Evolutionary conservation across 64 coral and sea anemone genomes (phyloP).

Genomic region (Pocillopora verrucosa): DNA sequence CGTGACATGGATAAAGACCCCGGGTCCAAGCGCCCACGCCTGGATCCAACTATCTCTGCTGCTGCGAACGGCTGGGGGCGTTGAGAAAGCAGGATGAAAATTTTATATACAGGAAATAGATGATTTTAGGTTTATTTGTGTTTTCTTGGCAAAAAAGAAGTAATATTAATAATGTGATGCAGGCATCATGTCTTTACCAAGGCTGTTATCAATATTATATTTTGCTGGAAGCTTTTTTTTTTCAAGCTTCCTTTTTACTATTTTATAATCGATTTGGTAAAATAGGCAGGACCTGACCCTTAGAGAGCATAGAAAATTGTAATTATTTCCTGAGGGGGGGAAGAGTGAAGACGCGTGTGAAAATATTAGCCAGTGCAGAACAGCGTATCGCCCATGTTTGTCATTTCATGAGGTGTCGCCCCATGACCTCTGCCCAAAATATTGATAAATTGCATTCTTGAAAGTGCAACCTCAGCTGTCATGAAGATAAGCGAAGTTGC

Average conservation of each 20-base stretch:
- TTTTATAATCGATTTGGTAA: background rate
- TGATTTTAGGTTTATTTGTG: constrained; percentile 28
- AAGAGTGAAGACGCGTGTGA: too few species aligned
- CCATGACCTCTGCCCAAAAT: too few species aligned
- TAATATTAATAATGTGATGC: constrained; percentile 23
- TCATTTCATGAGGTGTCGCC: too few species aligned
- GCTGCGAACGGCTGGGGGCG: constrained; percentile 55
- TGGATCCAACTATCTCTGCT: constrained; percentile 18
- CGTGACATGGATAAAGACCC: constrained; percentile 32
- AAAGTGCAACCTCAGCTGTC: too few species aligned
- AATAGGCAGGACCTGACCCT: background rate
- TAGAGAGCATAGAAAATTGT: too few species aligned
- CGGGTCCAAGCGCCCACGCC: constrained; percentile 31
- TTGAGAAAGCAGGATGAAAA: background rate
- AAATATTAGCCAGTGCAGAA: too few species aligned
- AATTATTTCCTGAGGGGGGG: too few species aligned
- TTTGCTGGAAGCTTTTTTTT: background rate
- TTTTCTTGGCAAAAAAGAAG: background rate
- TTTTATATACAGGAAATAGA: constrained; percentile 14
- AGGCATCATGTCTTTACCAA: constrained; percentile 28
- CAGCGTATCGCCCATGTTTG: too few species aligned
- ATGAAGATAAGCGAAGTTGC: too few species aligned
- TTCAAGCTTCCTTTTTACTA: background rate
- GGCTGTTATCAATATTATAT: constrained; percentile 21
- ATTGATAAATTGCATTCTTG: too few species aligned